phyloP scores from a whole-genome alignment of 1,140 invertebrate genomes.

The Papilio xuthus region DNA sequence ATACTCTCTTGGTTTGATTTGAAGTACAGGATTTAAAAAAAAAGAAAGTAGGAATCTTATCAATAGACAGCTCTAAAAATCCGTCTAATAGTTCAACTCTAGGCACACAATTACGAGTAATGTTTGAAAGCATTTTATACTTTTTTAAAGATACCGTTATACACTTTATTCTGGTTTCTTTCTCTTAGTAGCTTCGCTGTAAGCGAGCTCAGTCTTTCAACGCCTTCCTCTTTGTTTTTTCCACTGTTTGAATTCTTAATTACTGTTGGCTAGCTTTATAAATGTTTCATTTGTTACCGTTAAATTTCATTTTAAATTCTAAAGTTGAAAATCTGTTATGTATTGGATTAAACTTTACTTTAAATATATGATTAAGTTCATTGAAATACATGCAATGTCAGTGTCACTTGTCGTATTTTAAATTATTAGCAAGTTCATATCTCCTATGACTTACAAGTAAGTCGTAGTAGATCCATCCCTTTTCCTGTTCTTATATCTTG shows the following conservation, averaged over 20 bases:
- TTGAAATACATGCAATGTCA: too few species aligned
- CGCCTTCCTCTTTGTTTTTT: conserved; percentile 19
- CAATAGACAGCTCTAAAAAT: not conserved
- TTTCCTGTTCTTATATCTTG: too few species aligned
- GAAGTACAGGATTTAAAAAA: not conserved
- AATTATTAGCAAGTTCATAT: too few species aligned
- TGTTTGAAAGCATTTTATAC: conserved; percentile 28
- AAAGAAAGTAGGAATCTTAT: not conserved
- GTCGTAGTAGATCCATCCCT: too few species aligned
- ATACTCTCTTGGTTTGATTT: not conserved
- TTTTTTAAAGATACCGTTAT: conserved; percentile 26
- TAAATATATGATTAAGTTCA: too few species aligned
- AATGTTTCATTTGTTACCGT: conserved; percentile 1
- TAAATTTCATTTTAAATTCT: conserved; percentile 2
- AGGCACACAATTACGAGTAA: conserved; percentile 11
- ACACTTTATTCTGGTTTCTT: conserved; percentile 13
- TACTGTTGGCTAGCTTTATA: conserved; percentile 27
- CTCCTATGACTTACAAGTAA: too few species aligned
- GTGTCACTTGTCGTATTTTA: too few species aligned
- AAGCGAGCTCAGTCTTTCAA: conserved; percentile 5
- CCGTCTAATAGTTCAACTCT: not conserved
- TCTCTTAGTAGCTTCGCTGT: not conserved
- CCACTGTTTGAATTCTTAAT: conserved; percentile 32
- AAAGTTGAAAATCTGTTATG: not conserved
- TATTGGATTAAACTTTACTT: not conserved